Evolutionary conservation across 1,140 invertebrate species (phyloP).

Genomic region (Drusus annulatus): DNA sequence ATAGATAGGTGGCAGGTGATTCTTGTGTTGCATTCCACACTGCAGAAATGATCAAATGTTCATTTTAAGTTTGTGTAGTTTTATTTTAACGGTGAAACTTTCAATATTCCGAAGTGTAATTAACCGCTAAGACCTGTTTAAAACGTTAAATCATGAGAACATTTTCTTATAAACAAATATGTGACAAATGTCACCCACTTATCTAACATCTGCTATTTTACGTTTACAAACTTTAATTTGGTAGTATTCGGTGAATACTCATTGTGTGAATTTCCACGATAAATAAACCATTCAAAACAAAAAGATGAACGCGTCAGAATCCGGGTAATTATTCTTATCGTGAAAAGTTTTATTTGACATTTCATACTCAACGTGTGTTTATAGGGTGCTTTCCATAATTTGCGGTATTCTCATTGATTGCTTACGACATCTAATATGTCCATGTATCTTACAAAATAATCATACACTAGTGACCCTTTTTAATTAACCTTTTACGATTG

Average conservation of each 20-base stretch:
- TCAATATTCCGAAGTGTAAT: slow-evolving; percentile 10
- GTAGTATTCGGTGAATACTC: slow-evolving; percentile 25
- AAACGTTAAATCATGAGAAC: slow-evolving; percentile 16
- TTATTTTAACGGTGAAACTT: slow-evolving; percentile 21
- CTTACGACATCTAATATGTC: not conserved
- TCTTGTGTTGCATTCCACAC: slow-evolving; percentile 69
- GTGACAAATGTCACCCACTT: slow-evolving; percentile 49
- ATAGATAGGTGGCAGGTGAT: slow-evolving; percentile 67
- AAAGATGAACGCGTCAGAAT: slow-evolving; percentile 84
- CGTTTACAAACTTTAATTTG: slow-evolving; percentile 39
- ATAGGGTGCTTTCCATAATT: slow-evolving; percentile 4
- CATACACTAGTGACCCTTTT: too few species aligned
- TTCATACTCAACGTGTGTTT: slow-evolving; percentile 12
- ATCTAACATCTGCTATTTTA: slow-evolving; percentile 51
- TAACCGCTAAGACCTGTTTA: slow-evolving; percentile 18
- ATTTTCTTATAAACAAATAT: slow-evolving; percentile 35
- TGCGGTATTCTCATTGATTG: not conserved
- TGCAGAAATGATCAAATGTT: slow-evolving; percentile 63
- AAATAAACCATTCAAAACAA: not conserved
- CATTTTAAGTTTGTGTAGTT: slow-evolving; percentile 37
- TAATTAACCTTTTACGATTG: too few species aligned
- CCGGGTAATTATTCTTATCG: slow-evolving; percentile 75
- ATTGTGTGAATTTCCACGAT: slow-evolving; percentile 12
- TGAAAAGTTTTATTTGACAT: slow-evolving; percentile 13
- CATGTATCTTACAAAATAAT: too few species aligned